phyloP scores from a whole-genome alignment of 2,797 vertebrate species.

The Sebastes kiyomatsui region DNA sequence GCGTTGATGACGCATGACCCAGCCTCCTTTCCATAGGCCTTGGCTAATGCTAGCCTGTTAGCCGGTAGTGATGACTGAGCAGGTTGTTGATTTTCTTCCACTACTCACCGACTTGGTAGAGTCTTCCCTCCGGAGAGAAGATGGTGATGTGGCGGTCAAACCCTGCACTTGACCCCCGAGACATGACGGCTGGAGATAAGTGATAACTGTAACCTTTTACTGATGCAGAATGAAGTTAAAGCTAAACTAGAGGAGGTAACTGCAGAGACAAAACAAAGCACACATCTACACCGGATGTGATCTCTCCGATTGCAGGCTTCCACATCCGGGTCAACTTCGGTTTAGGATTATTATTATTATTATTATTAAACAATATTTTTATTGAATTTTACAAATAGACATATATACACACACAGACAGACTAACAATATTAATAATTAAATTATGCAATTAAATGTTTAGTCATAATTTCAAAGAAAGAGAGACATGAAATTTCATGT shows the following conservation, averaged over 20 bases:
- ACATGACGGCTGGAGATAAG: slow-evolving; percentile 75
- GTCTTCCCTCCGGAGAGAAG: slow-evolving; percentile 92
- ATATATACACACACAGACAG: no score
- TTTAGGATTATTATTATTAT: no score
- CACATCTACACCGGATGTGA: slow-evolving; percentile 38
- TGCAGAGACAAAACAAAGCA: slow-evolving; percentile 29
- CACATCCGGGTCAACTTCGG: slow-evolving; percentile 27
- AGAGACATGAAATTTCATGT: no score
- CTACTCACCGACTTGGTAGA: slow-evolving; percentile 94
- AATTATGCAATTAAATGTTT: no score
- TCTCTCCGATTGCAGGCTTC: neutral
- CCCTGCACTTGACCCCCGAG: slow-evolving; percentile 91
- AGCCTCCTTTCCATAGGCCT: no score
- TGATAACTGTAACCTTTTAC: neutral
- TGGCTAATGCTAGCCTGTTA: slow-evolving; percentile 44
- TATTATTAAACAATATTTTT: no score
- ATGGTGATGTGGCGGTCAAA: slow-evolving; percentile 96
- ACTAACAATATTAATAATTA: no score
- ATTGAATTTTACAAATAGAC: no score
- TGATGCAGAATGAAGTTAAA: slow-evolving; percentile 1
- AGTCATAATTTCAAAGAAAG: no score
- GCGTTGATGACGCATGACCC: rapidly evolving
- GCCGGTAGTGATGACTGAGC: slow-evolving; percentile 58
- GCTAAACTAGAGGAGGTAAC: slow-evolving; percentile 6
- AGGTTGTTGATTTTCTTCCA: slow-evolving; percentile 12